Evolutionary conservation across 2,888 invertebrate genomes (phyloP).

Genomic region (Drosophila birchii): DNA sequence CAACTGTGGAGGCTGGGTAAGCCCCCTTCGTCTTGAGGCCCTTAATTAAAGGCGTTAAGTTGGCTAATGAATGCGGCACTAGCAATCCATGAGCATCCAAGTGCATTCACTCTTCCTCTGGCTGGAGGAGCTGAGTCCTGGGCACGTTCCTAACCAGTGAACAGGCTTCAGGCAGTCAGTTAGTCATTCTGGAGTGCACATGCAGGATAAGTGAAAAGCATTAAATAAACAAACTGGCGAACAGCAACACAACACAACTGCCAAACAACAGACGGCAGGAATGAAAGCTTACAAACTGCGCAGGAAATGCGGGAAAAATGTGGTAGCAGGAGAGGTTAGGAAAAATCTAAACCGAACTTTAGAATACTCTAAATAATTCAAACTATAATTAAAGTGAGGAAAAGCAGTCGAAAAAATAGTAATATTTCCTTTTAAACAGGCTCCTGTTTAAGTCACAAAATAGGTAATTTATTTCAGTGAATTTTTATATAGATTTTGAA

Average conservation of each 20-base stretch:
- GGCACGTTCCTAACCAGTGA: constrained; percentile 39
- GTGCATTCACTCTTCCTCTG: constrained; percentile 17
- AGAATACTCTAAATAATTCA: background rate
- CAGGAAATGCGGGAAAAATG: constrained; percentile 20
- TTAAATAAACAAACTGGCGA: constrained; percentile 64
- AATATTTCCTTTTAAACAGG: background rate
- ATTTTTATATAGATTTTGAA: background rate
- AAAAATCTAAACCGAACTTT: background rate
- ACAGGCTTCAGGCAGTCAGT: constrained; percentile 14
- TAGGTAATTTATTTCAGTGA: background rate
- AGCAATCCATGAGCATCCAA: constrained; percentile 28
- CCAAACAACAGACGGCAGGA: constrained; percentile 33
- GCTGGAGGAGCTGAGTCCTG: background rate
- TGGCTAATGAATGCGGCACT: constrained; percentile 61
- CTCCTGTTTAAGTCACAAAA: background rate
- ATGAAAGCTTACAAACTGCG: constrained; percentile 42
- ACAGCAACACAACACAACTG: constrained; percentile 25
- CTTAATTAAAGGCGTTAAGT: constrained; percentile 72
- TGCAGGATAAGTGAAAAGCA: constrained; percentile 62
- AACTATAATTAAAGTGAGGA: background rate
- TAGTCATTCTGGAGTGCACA: constrained; percentile 43
- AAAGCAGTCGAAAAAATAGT: background rate
- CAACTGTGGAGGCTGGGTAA: constrained; percentile 24
- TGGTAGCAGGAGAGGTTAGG: background rate
- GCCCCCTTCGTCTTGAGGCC: constrained; percentile 39